phyloP scores from a whole-genome alignment of 2,888 invertebrate species.

The Drosophila tripunctata region DNA sequence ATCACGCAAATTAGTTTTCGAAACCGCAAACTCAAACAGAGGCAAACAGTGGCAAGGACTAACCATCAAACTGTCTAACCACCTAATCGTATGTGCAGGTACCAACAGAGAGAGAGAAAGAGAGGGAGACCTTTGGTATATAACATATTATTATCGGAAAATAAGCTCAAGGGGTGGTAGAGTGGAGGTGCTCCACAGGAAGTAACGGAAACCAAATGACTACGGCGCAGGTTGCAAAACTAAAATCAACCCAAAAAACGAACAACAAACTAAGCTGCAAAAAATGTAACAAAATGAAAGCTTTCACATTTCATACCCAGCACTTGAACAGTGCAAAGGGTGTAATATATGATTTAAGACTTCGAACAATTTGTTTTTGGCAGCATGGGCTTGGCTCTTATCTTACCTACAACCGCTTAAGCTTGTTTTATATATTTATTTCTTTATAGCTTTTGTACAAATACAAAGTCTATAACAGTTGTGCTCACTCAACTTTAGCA shows the following conservation, averaged over 20 bases:
- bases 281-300: conserved; percentile 30
- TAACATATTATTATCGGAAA: conserved; percentile 79
- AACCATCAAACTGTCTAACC: conserved; percentile 26
- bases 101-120: not conserved
- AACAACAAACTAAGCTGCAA: conserved; percentile 14
- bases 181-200: conserved; percentile 56
- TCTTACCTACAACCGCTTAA: too few relatives aligned
- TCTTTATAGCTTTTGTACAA: too few relatives aligned
- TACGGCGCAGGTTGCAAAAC: conserved; percentile 57
- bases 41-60: conserved; percentile 11
- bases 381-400: too few relatives aligned
- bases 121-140: conserved; percentile 26
- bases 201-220: conserved; percentile 70
- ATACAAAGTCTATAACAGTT: not conserved
- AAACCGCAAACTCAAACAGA: conserved; percentile 66
- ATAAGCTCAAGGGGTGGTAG: conserved; percentile 33
- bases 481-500: not conserved
- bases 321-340: not conserved
- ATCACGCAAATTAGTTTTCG: conserved; percentile 76
- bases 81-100: conserved; percentile 43
- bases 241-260: conserved; percentile 36
- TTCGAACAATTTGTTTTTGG: too few relatives aligned
- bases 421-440: too few relatives aligned
- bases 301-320: conserved; percentile 20
- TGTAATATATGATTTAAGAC: not conserved